Conservation (phyloP, 2,797 vertebrate genomes). For the Leptodactylus fallax region DNA sequence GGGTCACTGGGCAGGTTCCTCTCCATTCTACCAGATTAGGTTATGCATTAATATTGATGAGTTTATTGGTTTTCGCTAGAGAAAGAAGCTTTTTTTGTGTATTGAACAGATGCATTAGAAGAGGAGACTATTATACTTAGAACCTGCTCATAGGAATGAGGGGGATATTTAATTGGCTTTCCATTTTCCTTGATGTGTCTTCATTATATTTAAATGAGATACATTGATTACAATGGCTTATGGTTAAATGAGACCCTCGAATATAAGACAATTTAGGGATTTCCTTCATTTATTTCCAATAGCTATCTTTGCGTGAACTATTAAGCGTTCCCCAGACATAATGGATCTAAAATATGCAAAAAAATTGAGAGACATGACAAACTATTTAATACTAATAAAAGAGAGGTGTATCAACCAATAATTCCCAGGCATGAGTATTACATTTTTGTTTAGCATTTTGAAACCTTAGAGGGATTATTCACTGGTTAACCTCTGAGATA, state of each 20-base stretch:
- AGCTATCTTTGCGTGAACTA: neutral
- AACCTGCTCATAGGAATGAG: constrained; percentile 23
- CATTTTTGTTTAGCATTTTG: neutral
- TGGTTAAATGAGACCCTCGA: constrained; percentile 37
- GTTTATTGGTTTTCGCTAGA: neutral
- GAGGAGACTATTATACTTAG: constrained; percentile 14
- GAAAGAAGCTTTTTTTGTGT: neutral
- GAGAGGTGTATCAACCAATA: no score
- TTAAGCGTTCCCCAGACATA: neutral
- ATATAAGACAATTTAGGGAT: constrained; percentile 24
- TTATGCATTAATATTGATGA: constrained; percentile 13
- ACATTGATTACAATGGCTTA: constrained; percentile 16
- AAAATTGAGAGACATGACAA: neutral
- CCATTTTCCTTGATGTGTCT: constrained; percentile 28
- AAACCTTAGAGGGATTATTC: neutral
- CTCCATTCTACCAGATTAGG: neutral
- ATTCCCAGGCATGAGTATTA: neutral
- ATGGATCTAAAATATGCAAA: neutral
- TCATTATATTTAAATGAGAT: constrained; percentile 55
- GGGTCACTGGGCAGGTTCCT: neutral
- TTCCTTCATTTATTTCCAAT: constrained; percentile 15
- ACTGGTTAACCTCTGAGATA: no score
- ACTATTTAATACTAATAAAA: no score
- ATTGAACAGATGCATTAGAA: constrained; percentile 9
- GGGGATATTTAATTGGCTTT: constrained; percentile 37